Base-by-base conservation (phyloP, 1,140 invertebrate species). In the Idris sp. region DNA sequence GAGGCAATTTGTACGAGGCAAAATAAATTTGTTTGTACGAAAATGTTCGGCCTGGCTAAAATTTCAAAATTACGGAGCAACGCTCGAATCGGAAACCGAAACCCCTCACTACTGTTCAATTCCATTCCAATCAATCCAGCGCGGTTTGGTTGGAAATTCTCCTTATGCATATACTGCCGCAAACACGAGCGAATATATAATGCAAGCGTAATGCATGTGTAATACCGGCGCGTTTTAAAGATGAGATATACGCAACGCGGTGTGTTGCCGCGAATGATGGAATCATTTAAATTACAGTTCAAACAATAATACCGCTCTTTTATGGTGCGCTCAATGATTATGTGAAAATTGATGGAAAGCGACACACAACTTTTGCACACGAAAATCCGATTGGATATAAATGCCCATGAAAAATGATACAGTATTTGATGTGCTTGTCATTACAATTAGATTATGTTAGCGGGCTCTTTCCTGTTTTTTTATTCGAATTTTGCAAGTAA, bases 61-160 rank as follows among this genome's bases (percentile, higher is more conserved):
- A 78, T 73, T 73, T 59, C 58, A 69, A 75, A 78, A 71, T 73
- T 76, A 38, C 51, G 36, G 43, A 22, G 56, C 40, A 28, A 15
- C 68, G 79, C 78, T 77, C 76, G 76, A 78, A 79, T 81, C 77
- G 80, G 79, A 82, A 81, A 81, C 76, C 78, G 76, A 82, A 82
- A 68, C 76, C 43, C 56, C 44, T 79, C 79, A n/a, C n/a, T n/a
- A n/a, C 77, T 79, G 80, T 82, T 84, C 80, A 68, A 75, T 76
- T 74, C 64, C 75, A 67, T 64, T 77, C 77, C 77, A 77, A 83
- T 83, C 79, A 79, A 81, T 82, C 79, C 79, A 69, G 33, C 61
- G 79, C 40, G 77, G 80, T 81, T 80, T 78, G 74, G 65, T 77
- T 80, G n/a, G 79, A 81, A 83, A 83, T 83, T 82, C 81, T 78